Conservation (phyloP, 2,888 invertebrate genomes). For the Mellilla xanthometata region DNA sequence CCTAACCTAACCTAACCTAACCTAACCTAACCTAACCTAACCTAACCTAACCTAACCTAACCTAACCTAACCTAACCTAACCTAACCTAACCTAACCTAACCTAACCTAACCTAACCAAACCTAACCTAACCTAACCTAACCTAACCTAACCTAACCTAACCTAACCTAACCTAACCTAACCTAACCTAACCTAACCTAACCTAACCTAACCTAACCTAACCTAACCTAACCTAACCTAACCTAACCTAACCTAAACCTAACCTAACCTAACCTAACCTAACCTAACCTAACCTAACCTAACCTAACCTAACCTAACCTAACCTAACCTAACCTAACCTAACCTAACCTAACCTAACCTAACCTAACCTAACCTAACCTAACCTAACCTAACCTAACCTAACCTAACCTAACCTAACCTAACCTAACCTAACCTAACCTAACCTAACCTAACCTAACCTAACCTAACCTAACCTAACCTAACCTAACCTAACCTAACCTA, state of each 20-base stretch:
- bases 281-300: conserved; percentile 3
- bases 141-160: background rate
- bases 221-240: conserved; percentile 2
- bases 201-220: conserved; percentile 2
- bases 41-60: conserved; percentile 2
- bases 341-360: background rate
- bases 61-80: background rate
- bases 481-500: background rate
- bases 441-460: background rate
- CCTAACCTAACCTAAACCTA: conserved; percentile 2
- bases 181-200: conserved; percentile 2
- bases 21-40: conserved; percentile 2
- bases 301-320: background rate
- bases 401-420: background rate
- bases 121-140: conserved; percentile 1
- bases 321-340: background rate
- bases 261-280: conserved; percentile 2
- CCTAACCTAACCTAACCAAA: conserved; percentile 1
- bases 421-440: background rate
- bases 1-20: conserved; percentile 1
- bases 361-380: background rate
- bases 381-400: background rate
- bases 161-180: conserved; percentile 2
- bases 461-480: background rate
- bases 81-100: background rate